Conservation (phyloP, 1,140 invertebrate species). For the Drosophila pruinosa region DNA sequence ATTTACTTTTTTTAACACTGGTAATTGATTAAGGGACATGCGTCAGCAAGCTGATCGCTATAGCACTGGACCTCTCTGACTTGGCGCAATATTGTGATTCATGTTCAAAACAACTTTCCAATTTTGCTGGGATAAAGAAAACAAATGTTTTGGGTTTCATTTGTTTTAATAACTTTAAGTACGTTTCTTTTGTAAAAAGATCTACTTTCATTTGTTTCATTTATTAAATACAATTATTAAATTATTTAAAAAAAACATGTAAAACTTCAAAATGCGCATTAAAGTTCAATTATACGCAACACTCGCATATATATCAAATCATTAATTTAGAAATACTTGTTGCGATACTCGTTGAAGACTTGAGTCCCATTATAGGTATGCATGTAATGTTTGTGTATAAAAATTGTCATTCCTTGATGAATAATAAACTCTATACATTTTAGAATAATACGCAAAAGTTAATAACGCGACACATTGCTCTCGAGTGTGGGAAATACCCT, state of each 20-base stretch:
- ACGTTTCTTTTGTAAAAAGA: conserved; percentile 77
- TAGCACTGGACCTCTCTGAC: neutral
- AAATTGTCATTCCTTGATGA: conserved; percentile 28
- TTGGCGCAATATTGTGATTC: neutral
- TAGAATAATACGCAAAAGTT: conserved; percentile 64
- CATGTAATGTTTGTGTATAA: conserved; percentile 34
- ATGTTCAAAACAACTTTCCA: neutral
- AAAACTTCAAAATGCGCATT: conserved; percentile 75
- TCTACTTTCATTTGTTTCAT: conserved; percentile 64
- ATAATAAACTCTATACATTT: conserved; percentile 24
- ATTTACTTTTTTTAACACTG: neutral
- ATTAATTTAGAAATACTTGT: conserved; percentile 73
- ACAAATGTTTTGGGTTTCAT: conserved; percentile 33
- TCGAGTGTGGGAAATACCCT: conserved; percentile 11
- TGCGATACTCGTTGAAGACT: conserved; percentile 52
- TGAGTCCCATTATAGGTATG: conserved; percentile 27
- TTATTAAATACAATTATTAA: conserved; percentile 78
- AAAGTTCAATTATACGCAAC: conserved; percentile 59
- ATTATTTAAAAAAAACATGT: conserved; percentile 76
- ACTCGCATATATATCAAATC: conserved; percentile 43
- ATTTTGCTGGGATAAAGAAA: neutral
- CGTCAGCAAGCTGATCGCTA: conserved; percentile 4
- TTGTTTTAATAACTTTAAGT: conserved; percentile 74
- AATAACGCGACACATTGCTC: conserved; percentile 33
- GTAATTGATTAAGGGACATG: neutral